These are phyloP conservation scores for Autographa gamma DNA, from an alignment of 2,888 invertebrate species.

Conservation along the genomic window DNA sequence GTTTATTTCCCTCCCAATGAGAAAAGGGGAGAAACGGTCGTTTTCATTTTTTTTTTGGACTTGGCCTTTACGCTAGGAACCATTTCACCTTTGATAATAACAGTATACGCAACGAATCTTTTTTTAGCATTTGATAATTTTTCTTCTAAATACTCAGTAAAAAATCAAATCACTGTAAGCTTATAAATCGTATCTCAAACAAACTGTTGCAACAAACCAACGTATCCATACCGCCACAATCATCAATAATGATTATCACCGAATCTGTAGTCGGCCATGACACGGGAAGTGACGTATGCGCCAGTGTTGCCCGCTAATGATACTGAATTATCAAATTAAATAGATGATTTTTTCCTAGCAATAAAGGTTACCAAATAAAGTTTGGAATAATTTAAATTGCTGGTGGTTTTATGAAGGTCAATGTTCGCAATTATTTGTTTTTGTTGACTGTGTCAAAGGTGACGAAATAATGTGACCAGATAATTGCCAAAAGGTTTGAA, in stretches of 20 bases:
- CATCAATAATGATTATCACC: constrained; percentile 87
- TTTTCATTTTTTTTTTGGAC: too few relatives aligned
- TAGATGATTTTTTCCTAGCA: constrained; percentile 34
- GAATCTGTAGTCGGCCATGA: constrained; percentile 75
- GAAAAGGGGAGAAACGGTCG: too few relatives aligned
- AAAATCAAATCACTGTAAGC: constrained; percentile 25
- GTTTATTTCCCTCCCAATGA: too few relatives aligned
- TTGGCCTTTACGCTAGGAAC: too few relatives aligned
- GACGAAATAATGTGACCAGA: too few relatives aligned
- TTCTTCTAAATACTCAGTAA: not conserved
- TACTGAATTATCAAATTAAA: constrained; percentile 56
- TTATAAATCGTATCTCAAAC: constrained; percentile 56
- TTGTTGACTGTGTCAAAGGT: too few relatives aligned
- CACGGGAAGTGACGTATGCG: constrained; percentile 72
- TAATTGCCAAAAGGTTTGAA: too few relatives aligned
- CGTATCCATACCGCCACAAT: constrained; percentile 79
- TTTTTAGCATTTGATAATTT: too few relatives aligned
- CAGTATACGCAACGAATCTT: too few relatives aligned
- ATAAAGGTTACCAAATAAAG: constrained; percentile 46
- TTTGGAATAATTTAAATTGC: constrained; percentile 24
- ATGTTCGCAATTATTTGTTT: not conserved
- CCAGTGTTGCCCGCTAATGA: constrained; percentile 64
- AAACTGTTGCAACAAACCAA: constrained; percentile 74
- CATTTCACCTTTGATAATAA: too few relatives aligned
- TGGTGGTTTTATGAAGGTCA: not conserved